Evolutionary conservation across 2,113 vertebrate species (phyloP).

Genomic region (Cebus imitator): DNA sequence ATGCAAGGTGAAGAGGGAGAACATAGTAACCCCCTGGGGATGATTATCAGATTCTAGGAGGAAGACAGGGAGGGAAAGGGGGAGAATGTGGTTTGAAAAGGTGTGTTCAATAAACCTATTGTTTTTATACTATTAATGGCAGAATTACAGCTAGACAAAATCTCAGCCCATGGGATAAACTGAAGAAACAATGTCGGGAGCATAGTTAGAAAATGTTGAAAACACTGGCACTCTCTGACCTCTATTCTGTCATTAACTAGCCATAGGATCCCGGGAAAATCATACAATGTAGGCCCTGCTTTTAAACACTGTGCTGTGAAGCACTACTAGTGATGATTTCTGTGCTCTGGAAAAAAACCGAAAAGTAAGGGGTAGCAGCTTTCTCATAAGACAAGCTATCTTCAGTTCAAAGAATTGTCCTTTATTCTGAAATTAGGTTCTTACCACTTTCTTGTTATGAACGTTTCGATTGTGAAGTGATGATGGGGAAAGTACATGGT

Average conservation of each 20-base stretch:
- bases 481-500: neutral
- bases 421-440: neutral
- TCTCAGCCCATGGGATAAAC: neutral
- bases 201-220: conserved; percentile 8
- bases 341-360: neutral
- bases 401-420: neutral
- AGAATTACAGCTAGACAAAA: neutral
- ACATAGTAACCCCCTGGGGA: neutral
- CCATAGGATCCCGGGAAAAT: neutral
- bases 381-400: neutral
- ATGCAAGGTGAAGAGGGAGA: neutral
- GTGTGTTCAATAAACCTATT: neutral
- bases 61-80: neutral
- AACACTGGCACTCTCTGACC: neutral
- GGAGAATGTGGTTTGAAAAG: neutral
- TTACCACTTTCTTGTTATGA: neutral
- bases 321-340: neutral
- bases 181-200: neutral
- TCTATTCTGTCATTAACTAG: neutral
- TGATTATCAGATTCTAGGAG: neutral
- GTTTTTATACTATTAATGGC: neutral
- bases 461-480: neutral
- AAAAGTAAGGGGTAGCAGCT: neutral
- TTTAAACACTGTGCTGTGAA: neutral
- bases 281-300: neutral